Conservation (phyloP, 2,113 vertebrate species). For the Oenanthe oenanthe region DNA sequence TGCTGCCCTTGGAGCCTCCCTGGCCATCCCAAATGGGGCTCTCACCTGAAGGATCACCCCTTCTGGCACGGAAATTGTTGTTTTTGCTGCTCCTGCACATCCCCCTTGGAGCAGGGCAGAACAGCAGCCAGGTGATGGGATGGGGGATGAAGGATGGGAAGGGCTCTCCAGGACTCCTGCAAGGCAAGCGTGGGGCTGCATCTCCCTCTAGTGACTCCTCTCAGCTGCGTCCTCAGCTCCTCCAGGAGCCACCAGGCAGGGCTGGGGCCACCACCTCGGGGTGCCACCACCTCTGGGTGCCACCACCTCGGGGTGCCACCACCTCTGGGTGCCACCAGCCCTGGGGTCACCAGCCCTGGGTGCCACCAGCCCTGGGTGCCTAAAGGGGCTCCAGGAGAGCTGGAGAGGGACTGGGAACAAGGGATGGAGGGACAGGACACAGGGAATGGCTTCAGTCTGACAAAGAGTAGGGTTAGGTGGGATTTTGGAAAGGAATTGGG, state of each 20-base stretch:
- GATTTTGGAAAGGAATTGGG: background rate
- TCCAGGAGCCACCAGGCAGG: background rate
- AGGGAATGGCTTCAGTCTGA: background rate
- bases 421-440: background rate
- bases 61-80: background rate
- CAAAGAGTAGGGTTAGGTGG: background rate
- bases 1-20: background rate
- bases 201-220: slow-evolving; percentile 67
- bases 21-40: background rate
- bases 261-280: too few relatives aligned
- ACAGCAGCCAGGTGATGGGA: accelerated
- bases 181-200: background rate
- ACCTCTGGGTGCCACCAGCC: too few relatives aligned
- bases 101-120: background rate
- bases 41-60: background rate
- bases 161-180: background rate
- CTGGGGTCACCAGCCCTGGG: too few relatives aligned
- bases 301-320: too few relatives aligned
- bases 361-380: too few relatives aligned
- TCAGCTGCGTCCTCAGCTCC: background rate
- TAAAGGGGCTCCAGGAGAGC: background rate
- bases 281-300: too few relatives aligned
- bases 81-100: background rate
- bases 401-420: background rate
- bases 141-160: background rate